Base-by-base conservation (phyloP, 2,888 invertebrate species). In the Caenorhabditis parvicauda region DNA sequence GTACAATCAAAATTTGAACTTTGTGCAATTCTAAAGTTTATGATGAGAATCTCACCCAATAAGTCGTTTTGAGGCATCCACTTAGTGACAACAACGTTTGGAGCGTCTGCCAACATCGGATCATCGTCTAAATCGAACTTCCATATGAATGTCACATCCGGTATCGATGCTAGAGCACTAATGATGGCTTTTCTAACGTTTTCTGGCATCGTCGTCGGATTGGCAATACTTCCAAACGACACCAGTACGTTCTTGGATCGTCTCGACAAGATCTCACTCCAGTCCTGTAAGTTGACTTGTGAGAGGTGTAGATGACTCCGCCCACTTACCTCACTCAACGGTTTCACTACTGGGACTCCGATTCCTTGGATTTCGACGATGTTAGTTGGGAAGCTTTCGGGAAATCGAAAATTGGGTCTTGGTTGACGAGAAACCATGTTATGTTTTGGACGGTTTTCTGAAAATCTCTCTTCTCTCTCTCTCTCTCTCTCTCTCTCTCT, bases 21-120 rank as follows among this genome's bases (percentile, higher is more conserved):
- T 14, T 19, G 14, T 41, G 17, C 21, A 12, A 12, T 9, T n/a
- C 9, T 41, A 1, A 25, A 21, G n/a, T n/a, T n/a, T n/a, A n/a
- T n/a, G n/a, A n/a, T n/a, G n/a, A 38, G 22, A 19, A 7, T 24
- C 55, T 43, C 21, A 67, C 67, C 64, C 14, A 83, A 62, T 22
- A 83, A 70, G 65, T 82, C 82, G 50, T 77, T 81, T 50, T 83
- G 83, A 3, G 83, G 83, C 42, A 82, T 54, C 64, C 67, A 68
- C 21, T 62, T 55, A 35, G 53, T 51, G 27, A 62, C 50, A 21
- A 49, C 37, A 14, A 68, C 54, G 44, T 68, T 68, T 3, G 53
- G 43, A 21, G 62, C 44, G 17, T 49, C 53, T 9, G 41, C 35
- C 22, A 42, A 48, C 14, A 57, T 19, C 0, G 45, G 38, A 4